These are phyloP conservation scores for Epistrophe eligans DNA, from an alignment of 2,888 invertebrate species.

Conservation along the genomic window DNA sequence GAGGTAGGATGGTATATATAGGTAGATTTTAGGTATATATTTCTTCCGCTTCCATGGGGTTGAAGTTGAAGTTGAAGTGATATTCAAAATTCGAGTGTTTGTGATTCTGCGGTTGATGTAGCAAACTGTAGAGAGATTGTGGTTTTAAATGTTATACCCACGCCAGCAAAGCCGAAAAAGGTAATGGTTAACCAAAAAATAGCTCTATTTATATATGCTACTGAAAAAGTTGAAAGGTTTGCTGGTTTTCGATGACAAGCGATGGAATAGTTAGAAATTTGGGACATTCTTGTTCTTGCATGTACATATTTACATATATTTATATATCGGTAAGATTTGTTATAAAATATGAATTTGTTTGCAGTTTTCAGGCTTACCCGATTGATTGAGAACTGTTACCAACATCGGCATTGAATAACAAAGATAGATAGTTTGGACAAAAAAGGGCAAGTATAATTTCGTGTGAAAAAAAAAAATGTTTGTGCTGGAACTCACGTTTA, in stretches of 20 bases:
- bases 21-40: not conserved
- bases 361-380: too few relatives aligned
- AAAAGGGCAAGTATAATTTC: too few relatives aligned
- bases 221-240: slow-evolving; percentile 46
- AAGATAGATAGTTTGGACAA: too few relatives aligned
- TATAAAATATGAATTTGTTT: too few relatives aligned
- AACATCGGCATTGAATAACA: too few relatives aligned
- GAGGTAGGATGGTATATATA: too few relatives aligned
- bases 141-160: slow-evolving; percentile 60
- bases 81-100: slow-evolving; percentile 71
- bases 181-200: slow-evolving; percentile 57
- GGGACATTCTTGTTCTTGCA: not conserved
- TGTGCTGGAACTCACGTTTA: too few relatives aligned
- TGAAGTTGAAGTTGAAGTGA: slow-evolving; percentile 40
- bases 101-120: slow-evolving; percentile 72
- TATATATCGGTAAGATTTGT: too few relatives aligned
- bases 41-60: not conserved
- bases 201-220: slow-evolving; percentile 41
- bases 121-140: slow-evolving; percentile 48
- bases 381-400: too few relatives aligned
- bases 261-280: not conserved
- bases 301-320: too few relatives aligned
- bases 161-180: slow-evolving; percentile 30
- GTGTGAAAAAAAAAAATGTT: too few relatives aligned
- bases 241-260: slow-evolving; percentile 21